Evolutionary conservation across 1,140 invertebrate genomes (phyloP).

Genomic region (Lutraria rhynchaena): DNA sequence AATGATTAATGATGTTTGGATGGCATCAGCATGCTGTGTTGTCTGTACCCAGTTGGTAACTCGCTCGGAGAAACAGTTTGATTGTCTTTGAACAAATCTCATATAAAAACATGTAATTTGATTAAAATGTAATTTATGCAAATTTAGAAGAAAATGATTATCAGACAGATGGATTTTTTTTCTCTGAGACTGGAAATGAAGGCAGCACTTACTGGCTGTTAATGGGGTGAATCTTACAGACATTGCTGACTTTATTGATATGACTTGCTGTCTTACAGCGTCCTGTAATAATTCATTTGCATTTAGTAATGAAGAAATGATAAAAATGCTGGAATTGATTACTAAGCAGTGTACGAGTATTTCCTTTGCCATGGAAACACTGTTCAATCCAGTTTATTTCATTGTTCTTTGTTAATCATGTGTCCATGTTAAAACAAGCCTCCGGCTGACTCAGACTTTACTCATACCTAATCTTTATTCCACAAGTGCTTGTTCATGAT

Average conservation of each 20-base stretch:
- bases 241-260: too few species aligned
- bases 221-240: too few species aligned
- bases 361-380: too few species aligned
- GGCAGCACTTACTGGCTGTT: too few species aligned
- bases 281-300: conserved; percentile 24
- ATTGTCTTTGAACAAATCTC: neutral
- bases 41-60: too few species aligned
- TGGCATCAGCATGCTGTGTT: too few species aligned
- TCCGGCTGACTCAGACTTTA: conserved; percentile 51
- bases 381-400: conserved; percentile 9
- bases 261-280: too few species aligned
- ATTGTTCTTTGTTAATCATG: conserved; percentile 52
- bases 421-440: conserved; percentile 9
- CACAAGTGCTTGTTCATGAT: conserved; percentile 40
- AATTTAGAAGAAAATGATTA: neutral
- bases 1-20: too few species aligned
- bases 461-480: conserved; percentile 41
- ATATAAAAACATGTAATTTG: neutral
- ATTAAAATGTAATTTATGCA: neutral
- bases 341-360: too few species aligned
- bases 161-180: neutral
- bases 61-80: too few species aligned
- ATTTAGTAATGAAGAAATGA: conserved; percentile 42
- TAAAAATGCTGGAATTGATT: neutral
- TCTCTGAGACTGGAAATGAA: too few species aligned